Base-by-base conservation (phyloP, 2,113 vertebrate genomes). In the Tachuris rubrigastra region DNA sequence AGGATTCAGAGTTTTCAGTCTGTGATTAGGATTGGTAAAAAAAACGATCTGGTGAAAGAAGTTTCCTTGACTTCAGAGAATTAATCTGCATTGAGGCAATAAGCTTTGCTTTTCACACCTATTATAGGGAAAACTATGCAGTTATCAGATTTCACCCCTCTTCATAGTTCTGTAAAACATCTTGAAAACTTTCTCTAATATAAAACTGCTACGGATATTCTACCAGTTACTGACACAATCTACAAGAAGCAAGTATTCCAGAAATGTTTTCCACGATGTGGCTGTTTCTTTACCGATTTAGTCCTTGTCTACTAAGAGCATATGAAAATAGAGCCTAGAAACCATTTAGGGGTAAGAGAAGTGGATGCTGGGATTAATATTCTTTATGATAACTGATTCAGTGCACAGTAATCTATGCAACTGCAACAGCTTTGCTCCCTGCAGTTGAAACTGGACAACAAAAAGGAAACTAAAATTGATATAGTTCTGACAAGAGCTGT, bases 181-280 rank as follows among this genome's bases (percentile, higher is more conserved):
- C 14, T 68, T 60, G 11, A 66, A 46, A 12, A 1, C 1, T 67
- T 83, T 56, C 22, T 59, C 24, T 65, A 50, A 9, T 10, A 20
- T 12, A 22, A 2, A 53, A 42, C 24, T 41, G 7, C 10, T 74
- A 62, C 0, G 3, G 17, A 7, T 42, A 60, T 47, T 76, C 7
- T 76, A 49, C 17, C 8, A 22, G 13, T 46, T 46, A 63, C 37
- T 35, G 39, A 58, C 17, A 62, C 14, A 81, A 67, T 8, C 28
- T 66, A 58, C 17, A 67, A 63, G 68, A 20, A 85, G 2, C 2
- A 93, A 76, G 8, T 2, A 0, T 59, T 85, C 13, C 20, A 33
- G 44, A 66, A 62, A 14, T 12, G 3, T 47, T 85, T 62, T 67
- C 15, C 33, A 27, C 0, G 0, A 11, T 12, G 2, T 60, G 11